These are phyloP conservation scores for Lepidothrix coronata DNA, from an alignment of 2,113 vertebrate genomes.

Conservation along the genomic window DNA sequence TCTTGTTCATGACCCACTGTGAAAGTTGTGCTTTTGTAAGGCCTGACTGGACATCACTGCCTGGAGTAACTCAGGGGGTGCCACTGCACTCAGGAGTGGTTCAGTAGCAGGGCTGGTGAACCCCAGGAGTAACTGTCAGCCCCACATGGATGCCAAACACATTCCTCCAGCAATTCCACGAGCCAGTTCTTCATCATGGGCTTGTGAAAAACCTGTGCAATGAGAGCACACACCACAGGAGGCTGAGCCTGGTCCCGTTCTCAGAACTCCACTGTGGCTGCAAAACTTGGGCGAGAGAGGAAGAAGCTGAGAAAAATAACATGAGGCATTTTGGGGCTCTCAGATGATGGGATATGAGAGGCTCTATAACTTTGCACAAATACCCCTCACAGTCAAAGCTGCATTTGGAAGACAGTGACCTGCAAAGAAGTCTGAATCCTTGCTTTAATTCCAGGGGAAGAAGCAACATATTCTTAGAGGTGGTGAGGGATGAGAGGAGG, in stretches of 20 bases:
- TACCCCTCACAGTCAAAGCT: accelerated
- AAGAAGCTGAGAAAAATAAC: too few relatives aligned
- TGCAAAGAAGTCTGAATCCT: not conserved
- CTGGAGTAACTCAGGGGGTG: not conserved
- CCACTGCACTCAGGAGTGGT: not conserved
- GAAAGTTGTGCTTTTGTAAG: not conserved
- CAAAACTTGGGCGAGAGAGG: too few relatives aligned
- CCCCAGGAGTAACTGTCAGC: not conserved
- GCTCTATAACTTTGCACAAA: not conserved
- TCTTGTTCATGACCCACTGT: not conserved
- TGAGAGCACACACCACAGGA: too few relatives aligned
- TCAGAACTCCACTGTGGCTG: too few relatives aligned
- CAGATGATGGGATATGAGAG: too few relatives aligned
- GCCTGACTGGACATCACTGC: not conserved
- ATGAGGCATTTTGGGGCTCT: too few relatives aligned
- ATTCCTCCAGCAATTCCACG: too few relatives aligned
- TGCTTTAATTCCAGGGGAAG: not conserved
- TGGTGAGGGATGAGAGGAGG: not conserved
- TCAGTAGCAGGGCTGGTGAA: not conserved
- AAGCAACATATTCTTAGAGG: not conserved
- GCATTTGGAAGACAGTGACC: not conserved
- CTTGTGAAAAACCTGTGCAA: too few relatives aligned
- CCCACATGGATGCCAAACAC: too few relatives aligned
- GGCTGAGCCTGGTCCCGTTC: too few relatives aligned
- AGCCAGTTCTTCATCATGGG: too few relatives aligned